These are phyloP conservation scores for Sprattus sprattus DNA, from an alignment of 2,113 vertebrate genomes.

Conservation along the genomic window DNA sequence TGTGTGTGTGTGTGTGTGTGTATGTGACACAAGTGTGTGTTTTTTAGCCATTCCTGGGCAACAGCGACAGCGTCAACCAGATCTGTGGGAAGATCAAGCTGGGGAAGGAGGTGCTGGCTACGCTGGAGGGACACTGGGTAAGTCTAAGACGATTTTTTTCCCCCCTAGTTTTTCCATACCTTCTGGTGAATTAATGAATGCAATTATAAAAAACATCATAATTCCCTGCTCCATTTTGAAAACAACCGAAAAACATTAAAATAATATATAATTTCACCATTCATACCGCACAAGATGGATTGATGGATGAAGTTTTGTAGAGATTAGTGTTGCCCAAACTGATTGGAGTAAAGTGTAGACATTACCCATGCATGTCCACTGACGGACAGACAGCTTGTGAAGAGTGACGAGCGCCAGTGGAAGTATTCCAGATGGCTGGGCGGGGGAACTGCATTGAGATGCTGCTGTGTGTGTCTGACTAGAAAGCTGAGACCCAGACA, in stretches of 20 bases:
- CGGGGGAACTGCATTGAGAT: not conserved
- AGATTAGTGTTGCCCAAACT: not conserved
- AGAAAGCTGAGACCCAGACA: not conserved
- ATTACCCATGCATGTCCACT: not conserved
- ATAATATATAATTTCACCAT: too few species aligned
- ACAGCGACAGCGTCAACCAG: conserved; percentile 93
- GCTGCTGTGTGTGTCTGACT: not conserved
- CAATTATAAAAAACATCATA: too few species aligned
- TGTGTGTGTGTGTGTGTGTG: not conserved
- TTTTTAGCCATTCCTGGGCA: conserved; percentile 91
- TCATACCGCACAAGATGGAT: not conserved
- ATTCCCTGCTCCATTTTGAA: too few species aligned
- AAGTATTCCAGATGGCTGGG: not conserved
- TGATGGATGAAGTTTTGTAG: not conserved
- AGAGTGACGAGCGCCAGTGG: not conserved
- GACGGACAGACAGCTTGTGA: not conserved
- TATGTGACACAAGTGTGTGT: not conserved
- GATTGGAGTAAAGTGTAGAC: not conserved
- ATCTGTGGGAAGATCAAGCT: conserved; percentile 94
- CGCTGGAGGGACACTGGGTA: conserved; percentile 96
- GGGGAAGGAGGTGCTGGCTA: conserved; percentile 95
- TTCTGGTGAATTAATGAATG: too few species aligned
- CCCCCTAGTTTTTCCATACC: too few species aligned
- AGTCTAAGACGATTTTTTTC: conserved; percentile 47
- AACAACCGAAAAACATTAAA: too few species aligned